phyloP scores from a whole-genome alignment of 2,797 vertebrate genomes.

The Glyptemys insculpta region DNA sequence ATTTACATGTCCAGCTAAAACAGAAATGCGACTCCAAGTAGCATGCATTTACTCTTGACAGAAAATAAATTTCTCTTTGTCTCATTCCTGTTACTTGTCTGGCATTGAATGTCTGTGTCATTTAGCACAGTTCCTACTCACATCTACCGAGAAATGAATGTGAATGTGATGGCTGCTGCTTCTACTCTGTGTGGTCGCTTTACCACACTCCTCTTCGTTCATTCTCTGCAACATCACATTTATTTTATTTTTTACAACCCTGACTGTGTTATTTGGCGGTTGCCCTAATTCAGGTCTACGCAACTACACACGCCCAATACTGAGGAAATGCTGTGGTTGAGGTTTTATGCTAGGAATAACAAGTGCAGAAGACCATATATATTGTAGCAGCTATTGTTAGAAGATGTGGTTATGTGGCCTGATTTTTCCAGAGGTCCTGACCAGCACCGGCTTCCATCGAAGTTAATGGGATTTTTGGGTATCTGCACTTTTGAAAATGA shows the following conservation, averaged over 20 bases:
- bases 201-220: not conserved
- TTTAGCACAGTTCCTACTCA: not conserved
- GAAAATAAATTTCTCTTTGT: not conserved
- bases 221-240: not conserved
- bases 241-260: not conserved
- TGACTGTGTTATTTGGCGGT: not conserved
- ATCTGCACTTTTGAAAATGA: not conserved
- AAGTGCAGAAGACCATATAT: not conserved
- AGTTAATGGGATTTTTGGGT: not conserved
- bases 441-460: not conserved
- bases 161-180: not conserved
- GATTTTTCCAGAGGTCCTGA: conserved; percentile 14
- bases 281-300: not conserved
- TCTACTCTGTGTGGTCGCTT: not conserved
- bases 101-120: not conserved
- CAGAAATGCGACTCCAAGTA: not conserved
- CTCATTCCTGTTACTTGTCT: not conserved
- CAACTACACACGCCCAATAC: not conserved
- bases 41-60: not conserved
- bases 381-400: not conserved
- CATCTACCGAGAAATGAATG: not conserved
- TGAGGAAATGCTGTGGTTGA: not conserved
- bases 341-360: not conserved
- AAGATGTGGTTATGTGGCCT: not conserved
- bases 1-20: not conserved